phyloP scores from a whole-genome alignment of 2,113 vertebrate genomes.

The Lepus europaeus region DNA sequence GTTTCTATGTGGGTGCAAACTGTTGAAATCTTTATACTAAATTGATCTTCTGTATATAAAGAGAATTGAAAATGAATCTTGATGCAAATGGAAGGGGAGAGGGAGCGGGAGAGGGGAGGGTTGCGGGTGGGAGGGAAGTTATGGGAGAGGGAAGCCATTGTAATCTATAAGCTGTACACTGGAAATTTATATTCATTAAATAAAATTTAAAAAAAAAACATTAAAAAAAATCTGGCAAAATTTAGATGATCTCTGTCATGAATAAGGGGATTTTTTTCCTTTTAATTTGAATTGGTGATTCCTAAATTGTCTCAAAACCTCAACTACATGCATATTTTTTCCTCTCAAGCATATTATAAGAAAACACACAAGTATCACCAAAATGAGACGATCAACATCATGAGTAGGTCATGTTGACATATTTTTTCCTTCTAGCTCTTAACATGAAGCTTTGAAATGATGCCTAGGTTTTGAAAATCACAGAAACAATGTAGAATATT shows the following conservation, averaged over 20 bases:
- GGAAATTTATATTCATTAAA: too few species aligned
- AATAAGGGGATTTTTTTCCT: background rate
- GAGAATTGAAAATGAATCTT: too few species aligned
- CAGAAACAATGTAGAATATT: background rate
- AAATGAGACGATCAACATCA: slow-evolving; percentile 56
- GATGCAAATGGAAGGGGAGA: too few species aligned
- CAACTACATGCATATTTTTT: background rate
- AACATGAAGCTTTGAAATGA: slow-evolving; percentile 47
- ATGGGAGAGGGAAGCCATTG: too few species aligned
- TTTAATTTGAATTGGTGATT: slow-evolving; percentile 47
- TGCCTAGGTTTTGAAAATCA: slow-evolving; percentile 33
- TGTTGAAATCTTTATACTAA: too few species aligned
- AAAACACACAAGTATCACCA: slow-evolving; percentile 15
- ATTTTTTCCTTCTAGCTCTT: slow-evolving; percentile 52
- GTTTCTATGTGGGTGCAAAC: too few species aligned
- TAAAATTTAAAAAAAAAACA: too few species aligned
- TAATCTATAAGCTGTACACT: too few species aligned
- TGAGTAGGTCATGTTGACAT: slow-evolving; percentile 49
- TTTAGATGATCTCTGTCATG: background rate
- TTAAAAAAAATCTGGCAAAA: slow-evolving; percentile 58
- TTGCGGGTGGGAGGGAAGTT: too few species aligned
- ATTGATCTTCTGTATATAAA: too few species aligned
- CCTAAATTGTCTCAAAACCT: slow-evolving; percentile 49
- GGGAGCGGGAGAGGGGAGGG: too few species aligned
- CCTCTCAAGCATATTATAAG: background rate